Percentiles rank a stretch among this genome's conserved stretches.
These are phyloP conservation scores for Melanocharis versteri DNA, from an alignment of 2,113 vertebrate genomes.

Conservation along the genomic window DNA sequence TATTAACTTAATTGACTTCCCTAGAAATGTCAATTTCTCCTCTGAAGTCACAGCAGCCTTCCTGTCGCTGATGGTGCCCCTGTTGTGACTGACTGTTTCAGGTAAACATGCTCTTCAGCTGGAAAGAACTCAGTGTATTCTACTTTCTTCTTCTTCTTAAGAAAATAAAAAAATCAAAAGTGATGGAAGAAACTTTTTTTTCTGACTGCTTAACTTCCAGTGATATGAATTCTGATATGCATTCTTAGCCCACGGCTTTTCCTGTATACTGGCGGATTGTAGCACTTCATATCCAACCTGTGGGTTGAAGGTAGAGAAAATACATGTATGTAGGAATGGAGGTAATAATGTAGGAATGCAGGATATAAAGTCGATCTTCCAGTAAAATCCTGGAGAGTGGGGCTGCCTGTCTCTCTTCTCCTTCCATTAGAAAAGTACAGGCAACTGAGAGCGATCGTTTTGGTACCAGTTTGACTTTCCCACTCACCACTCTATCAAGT, in stretches of 20 bases:
- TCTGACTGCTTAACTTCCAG: background rate
- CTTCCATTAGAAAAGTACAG: background rate
- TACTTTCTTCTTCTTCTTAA: background rate
- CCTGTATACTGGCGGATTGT: background rate
- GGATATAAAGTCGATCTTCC: background rate
- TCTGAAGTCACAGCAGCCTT: constrained; percentile 66
- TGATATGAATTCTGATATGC: background rate
- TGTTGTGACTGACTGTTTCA: constrained; percentile 60
- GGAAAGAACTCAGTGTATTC: background rate
- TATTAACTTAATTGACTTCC: constrained; percentile 63
- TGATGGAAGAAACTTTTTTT: background rate
- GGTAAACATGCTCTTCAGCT: background rate
- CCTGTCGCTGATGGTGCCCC: constrained; percentile 37
- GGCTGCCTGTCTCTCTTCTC: background rate
- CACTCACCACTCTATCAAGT: background rate
- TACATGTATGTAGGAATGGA: no score
- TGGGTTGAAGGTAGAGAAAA: background rate
- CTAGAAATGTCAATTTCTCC: constrained; percentile 54
- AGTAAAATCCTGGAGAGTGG: background rate
- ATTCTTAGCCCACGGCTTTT: background rate
- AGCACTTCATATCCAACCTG: background rate
- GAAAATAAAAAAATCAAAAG: background rate
- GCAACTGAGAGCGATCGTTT: background rate
- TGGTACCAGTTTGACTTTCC: background rate
- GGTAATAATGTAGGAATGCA: background rate